Evolutionary conservation across 2,113 vertebrate species (phyloP).

Genomic region (Neogobius melanostomus): DNA sequence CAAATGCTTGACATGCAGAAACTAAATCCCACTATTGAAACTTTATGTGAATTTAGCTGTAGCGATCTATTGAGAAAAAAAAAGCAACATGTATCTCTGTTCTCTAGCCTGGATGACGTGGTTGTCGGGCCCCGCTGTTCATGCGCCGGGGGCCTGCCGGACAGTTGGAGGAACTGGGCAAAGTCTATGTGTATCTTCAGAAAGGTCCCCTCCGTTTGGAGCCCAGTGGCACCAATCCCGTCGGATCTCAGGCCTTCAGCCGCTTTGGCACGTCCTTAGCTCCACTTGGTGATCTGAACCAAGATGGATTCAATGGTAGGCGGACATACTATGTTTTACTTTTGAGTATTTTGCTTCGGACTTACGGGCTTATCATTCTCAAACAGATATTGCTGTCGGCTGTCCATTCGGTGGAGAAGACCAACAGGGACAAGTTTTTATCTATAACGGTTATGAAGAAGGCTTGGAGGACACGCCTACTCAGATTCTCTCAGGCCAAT

Average conservation of each 20-base stretch:
- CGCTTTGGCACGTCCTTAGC: conserved; percentile 88
- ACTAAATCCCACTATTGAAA: no score
- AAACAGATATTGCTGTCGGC: conserved; percentile 82
- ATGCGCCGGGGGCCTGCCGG: conserved; percentile 82
- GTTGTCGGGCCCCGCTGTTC: conserved; percentile 87
- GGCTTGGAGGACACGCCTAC: conserved; percentile 79
- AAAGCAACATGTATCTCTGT: background rate
- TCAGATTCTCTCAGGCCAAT: conserved; percentile 83
- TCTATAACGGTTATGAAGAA: conserved; percentile 77
- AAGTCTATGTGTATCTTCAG: conserved; percentile 88
- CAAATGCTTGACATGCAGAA: no score
- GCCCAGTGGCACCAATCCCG: conserved; percentile 69
- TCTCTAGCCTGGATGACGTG: conserved; percentile 81
- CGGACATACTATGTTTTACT: no score
- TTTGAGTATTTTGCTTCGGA: no score
- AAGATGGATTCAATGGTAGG: conserved; percentile 89
- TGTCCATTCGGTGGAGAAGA: conserved; percentile 85
- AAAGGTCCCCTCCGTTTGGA: conserved; percentile 67
- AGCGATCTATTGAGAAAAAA: no score
- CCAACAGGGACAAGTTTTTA: conserved; percentile 83
- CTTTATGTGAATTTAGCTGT: no score
- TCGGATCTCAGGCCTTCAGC: conserved; percentile 79
- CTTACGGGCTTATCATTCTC: background rate
- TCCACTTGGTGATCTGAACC: conserved; percentile 86
- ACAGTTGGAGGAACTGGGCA: conserved; percentile 85